Percentiles rank a stretch among this genome's conserved stretches.
These are phyloP conservation scores for Formica exsecta DNA, from an alignment of 1,140 invertebrate species.

Conservation along the genomic window DNA sequence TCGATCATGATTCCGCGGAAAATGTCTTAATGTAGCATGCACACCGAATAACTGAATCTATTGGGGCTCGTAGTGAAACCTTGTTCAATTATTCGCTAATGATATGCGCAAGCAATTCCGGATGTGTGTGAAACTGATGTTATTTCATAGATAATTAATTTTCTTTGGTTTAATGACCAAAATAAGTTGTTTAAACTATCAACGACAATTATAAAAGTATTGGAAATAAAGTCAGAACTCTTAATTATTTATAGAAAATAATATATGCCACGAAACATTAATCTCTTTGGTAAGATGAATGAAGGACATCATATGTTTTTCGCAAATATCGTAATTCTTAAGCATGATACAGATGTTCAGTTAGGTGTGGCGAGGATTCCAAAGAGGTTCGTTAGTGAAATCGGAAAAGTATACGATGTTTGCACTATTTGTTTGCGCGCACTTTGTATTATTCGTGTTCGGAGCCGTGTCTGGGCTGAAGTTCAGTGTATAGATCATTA, in stretches of 20 bases:
- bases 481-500: conserved; percentile 60
- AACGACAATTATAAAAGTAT: too few relatives aligned
- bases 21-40: conserved; percentile 8
- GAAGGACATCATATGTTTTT: not conserved
- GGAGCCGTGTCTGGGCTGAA: conserved; percentile 2
- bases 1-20: conserved; percentile 71
- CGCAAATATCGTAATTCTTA: not conserved
- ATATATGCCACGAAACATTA: too few relatives aligned
- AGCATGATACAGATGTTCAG: not conserved
- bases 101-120: not conserved
- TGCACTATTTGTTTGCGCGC: conserved; percentile 34
- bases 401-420: conserved; percentile 35
- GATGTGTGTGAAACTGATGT: too few relatives aligned
- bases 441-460: conserved; percentile 41
- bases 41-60: not conserved
- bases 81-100: not conserved
- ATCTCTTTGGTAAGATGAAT: not conserved
- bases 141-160: too few relatives aligned
- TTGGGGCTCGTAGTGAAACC: not conserved
- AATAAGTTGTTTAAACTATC: too few relatives aligned
- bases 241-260: too few relatives aligned
- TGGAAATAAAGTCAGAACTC: too few relatives aligned
- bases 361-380: not conserved
- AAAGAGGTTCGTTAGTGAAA: conserved; percentile 45
- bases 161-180: too few relatives aligned